These are phyloP conservation scores for Poeciliopsis occidentalis DNA, from an alignment of 2,113 vertebrate species.

Conservation along the genomic window DNA sequence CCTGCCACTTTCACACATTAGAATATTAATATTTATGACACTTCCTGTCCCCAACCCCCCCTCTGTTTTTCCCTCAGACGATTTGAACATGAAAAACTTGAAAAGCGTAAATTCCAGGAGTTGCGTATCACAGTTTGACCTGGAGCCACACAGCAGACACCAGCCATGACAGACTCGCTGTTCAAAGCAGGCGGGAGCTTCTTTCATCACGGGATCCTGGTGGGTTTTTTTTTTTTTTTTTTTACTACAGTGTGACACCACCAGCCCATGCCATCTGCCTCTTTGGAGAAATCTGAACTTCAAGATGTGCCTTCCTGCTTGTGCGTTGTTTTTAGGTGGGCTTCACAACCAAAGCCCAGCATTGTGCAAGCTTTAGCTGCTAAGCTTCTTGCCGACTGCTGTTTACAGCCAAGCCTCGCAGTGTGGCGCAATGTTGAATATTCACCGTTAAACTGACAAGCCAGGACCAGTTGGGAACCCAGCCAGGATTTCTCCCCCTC, in stretches of 20 bases:
- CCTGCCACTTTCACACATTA: conserved; percentile 71
- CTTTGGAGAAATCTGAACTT: conserved; percentile 71
- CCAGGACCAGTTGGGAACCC: conserved; percentile 64
- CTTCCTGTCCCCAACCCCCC: conserved; percentile 57
- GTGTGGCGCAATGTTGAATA: conserved; percentile 77
- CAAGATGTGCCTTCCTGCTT: conserved; percentile 67
- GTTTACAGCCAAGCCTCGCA: conserved; percentile 70
- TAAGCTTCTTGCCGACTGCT: conserved; percentile 62
- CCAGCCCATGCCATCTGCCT: conserved; percentile 82
- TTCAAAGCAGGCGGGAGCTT: conserved; percentile 78
- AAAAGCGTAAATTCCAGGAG: conserved; percentile 78
- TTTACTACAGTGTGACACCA: conserved; percentile 73
- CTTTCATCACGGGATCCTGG: conserved; percentile 80
- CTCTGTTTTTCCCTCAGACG: conserved; percentile 56
- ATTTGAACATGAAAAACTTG: conserved; percentile 75
- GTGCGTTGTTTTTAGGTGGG: conserved; percentile 68
- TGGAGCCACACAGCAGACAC: conserved; percentile 76
- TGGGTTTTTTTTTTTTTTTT: conserved; percentile 43
- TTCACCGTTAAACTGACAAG: conserved; percentile 81
- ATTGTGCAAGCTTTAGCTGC: conserved; percentile 61
- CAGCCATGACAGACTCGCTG: conserved; percentile 77
- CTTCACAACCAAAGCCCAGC: conserved; percentile 61
- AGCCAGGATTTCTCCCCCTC: conserved; percentile 53
- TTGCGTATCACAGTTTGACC: conserved; percentile 79
- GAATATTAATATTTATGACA: conserved; percentile 80